A percentile compares a stretch with the other conserved stretches of the same genome.
phyloP scores from a whole-genome alignment of 1,140 invertebrate species.

The Apolygus lucorum region DNA sequence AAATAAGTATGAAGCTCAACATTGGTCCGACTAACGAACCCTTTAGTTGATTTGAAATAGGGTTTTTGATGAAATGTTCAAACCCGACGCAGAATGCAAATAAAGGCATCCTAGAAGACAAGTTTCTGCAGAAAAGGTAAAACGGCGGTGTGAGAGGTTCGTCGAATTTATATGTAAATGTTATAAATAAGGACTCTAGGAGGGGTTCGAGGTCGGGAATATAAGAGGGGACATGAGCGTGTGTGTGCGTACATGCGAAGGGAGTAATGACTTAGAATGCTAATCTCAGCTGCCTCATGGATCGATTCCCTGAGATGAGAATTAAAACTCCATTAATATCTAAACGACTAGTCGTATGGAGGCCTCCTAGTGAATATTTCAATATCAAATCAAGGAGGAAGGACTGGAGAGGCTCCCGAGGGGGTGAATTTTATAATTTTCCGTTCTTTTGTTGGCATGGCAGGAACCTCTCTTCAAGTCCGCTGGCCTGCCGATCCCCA shows the following conservation, averaged over 20 bases:
- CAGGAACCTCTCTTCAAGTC: not conserved
- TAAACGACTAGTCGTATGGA: constrained; percentile 17
- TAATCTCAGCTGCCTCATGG: constrained; percentile 2
- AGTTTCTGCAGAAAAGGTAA: too few species aligned
- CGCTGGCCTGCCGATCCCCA: not conserved
- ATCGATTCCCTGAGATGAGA: constrained; percentile 19
- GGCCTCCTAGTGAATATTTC: constrained; percentile 14
- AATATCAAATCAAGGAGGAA: constrained; percentile 13
- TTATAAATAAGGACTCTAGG: constrained; percentile 8
- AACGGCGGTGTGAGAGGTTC: not conserved
- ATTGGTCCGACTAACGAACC: too few species aligned
- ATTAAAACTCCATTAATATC: constrained; percentile 21
- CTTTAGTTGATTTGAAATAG: too few species aligned
- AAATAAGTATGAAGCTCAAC: too few species aligned
- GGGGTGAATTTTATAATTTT: constrained; percentile 16
- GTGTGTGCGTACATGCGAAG: constrained; percentile 10
- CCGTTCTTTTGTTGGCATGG: not conserved
- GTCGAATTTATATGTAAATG: constrained; percentile 20
- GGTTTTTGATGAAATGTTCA: too few species aligned
- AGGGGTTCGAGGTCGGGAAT: not conserved
- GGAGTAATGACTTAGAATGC: constrained; percentile 21
- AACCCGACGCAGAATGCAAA: too few species aligned
- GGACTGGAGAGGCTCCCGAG: not conserved
- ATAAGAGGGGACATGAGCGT: not conserved
- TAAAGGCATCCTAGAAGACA: too few species aligned